phyloP scores from a whole-genome alignment of 2,888 invertebrate species.

The Colletes collaris region DNA sequence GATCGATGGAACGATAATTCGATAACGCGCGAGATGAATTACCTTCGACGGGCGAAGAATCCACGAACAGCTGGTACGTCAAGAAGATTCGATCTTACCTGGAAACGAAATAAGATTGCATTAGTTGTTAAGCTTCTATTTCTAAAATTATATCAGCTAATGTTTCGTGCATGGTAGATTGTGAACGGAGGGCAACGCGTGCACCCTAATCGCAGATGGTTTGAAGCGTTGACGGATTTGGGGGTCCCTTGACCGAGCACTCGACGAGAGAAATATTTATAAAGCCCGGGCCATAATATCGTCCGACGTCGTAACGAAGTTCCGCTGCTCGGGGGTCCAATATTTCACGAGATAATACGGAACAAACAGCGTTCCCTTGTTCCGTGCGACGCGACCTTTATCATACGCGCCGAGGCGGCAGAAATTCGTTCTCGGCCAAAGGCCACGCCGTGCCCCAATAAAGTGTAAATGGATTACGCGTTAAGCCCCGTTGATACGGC shows the following conservation, averaged over 20 bases:
- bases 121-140: no score
- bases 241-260: neutral
- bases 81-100: no score
- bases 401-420: slow-evolving; percentile 13
- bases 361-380: slow-evolving; percentile 50
- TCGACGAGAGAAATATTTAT: slow-evolving; percentile 29
- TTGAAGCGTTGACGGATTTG: neutral
- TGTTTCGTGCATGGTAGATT: no score
- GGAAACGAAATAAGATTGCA: no score
- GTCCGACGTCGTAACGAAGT: slow-evolving; percentile 43
- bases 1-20: no score
- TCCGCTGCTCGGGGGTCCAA: slow-evolving; percentile 24
- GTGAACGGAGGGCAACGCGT: no score
- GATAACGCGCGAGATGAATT: no score
- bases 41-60: no score
- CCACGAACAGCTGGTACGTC: no score
- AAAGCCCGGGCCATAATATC: slow-evolving; percentile 20
- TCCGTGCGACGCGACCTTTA: slow-evolving; percentile 24
- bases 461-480: slow-evolving; percentile 60
- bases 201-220: neutral
- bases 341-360: slow-evolving; percentile 55
- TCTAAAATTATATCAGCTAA: no score
- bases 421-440: slow-evolving; percentile 50
- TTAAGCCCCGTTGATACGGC: slow-evolving; percentile 53
- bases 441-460: slow-evolving; percentile 50